phyloP scores from a whole-genome alignment of 2,113 vertebrate genomes.

The Scytalopus superciliaris region DNA sequence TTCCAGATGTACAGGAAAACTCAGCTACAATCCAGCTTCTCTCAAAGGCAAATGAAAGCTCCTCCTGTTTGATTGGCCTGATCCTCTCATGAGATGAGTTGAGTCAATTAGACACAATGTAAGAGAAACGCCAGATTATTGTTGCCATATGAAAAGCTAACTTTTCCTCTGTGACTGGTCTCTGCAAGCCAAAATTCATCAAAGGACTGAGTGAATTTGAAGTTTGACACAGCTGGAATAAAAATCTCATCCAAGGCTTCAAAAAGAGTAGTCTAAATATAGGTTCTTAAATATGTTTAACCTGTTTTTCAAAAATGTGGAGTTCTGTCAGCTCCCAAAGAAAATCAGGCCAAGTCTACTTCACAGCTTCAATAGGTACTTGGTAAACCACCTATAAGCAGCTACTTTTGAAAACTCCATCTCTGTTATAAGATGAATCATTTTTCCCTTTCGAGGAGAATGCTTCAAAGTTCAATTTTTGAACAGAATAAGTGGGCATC shows the following conservation, averaged over 20 bases:
- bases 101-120: neutral
- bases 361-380: neutral
- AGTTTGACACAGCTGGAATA: slow-evolving; percentile 10
- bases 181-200: neutral
- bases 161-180: neutral
- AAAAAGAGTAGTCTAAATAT: slow-evolving; percentile 14
- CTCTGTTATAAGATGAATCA: neutral
- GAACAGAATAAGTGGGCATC: neutral
- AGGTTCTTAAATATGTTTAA: neutral
- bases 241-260: neutral
- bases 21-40: neutral
- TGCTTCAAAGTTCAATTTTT: neutral
- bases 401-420: neutral
- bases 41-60: neutral
- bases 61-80: neutral
- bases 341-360: neutral
- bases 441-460: neutral
- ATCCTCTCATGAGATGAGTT: neutral
- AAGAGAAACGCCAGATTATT: slow-evolving; percentile 7
- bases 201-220: neutral
- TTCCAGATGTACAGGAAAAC: neutral
- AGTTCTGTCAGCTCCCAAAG: neutral
- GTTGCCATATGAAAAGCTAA: neutral
- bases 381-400: neutral
- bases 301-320: neutral